phyloP scores from a whole-genome alignment of 2,888 invertebrate genomes.

The Polymixis flavicincta region DNA sequence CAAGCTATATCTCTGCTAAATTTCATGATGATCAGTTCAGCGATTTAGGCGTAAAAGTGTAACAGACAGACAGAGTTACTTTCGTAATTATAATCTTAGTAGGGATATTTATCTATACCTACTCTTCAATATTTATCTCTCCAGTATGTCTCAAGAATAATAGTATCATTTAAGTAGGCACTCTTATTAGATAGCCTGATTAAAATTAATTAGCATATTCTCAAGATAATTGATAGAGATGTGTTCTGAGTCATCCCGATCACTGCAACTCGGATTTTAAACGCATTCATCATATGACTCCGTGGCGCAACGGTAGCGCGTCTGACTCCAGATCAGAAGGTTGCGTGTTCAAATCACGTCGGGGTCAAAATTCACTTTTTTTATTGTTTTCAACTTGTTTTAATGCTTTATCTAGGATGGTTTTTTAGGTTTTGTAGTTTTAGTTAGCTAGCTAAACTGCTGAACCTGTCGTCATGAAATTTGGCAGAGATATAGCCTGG shows the following conservation, averaged over 20 bases:
- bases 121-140: background rate
- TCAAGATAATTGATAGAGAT: slow-evolving; percentile 26
- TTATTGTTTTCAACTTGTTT: too few relatives aligned
- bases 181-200: slow-evolving; percentile 10
- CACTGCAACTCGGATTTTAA: slow-evolving; percentile 41
- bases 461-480: too few relatives aligned
- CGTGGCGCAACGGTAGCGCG: slow-evolving; percentile 88
- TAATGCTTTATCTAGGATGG: too few relatives aligned
- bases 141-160: background rate
- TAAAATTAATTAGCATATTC: slow-evolving; percentile 1
- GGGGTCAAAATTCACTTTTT: slow-evolving; percentile 92
- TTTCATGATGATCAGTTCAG: too few relatives aligned
- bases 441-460: too few relatives aligned
- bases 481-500: too few relatives aligned
- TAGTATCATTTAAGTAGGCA: background rate
- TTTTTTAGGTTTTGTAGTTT: too few relatives aligned
- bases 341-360: slow-evolving; percentile 99
- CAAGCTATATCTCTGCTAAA: too few relatives aligned
- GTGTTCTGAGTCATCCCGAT: slow-evolving; percentile 15
- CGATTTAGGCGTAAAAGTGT: too few relatives aligned
- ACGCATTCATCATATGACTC: slow-evolving; percentile 20
- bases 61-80: too few relatives aligned
- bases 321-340: slow-evolving; percentile 99
- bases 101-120: background rate
- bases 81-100: too few relatives aligned